Base-by-base conservation (phyloP, 2,888 invertebrate species). In the Caenorhabditis becei region DNA sequence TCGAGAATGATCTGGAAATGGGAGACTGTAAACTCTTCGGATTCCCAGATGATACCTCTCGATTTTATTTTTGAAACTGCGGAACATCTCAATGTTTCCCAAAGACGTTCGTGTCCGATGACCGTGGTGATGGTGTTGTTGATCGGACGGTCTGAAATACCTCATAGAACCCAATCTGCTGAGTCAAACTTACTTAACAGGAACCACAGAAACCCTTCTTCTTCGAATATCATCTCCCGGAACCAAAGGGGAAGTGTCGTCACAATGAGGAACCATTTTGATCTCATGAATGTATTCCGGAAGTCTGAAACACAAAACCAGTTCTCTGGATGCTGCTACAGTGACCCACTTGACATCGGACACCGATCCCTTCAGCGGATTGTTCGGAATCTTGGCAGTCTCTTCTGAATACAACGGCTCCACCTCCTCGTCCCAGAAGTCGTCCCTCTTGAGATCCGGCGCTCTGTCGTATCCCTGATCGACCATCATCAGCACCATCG, bases 401-500 rank as follows among this genome's bases (percentile, higher is more conserved):
- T 83, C 83, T 53, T 86, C 87, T 2, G 82, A 82, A 47, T 87
- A 87, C 58, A 87, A 59, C 14, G 87, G 87, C 47, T 87, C 87
- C 14, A 86, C 80, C 44, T 86, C 87, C 51, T 87, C 87, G 65
- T 87, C 88, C 89, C 89, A 90, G 84, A 90, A 90, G 37, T 88
- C 84, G 77, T 90, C 90, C 20, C 84, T 63, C 65, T 86, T 85
- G 8, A 89, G 53, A n/a, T 83, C 87, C 11, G 90, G 90, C 5
- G 87, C 82, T 47, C 88, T 49, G 53, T 88, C 88, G 79, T 88
- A 89, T 63, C 89, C 87, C 35, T 89, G 88, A 77, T 90, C 90
- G 0, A 89, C 89, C 71, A 90, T 89, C 80, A 87, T 88, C 26
- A 89, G 61, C 5, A 90, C 90, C 81, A 89, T 88, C 80, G 88